A percentile compares a stretch with the other conserved stretches of the same genome.
phyloP scores from a whole-genome alignment of 2,888 invertebrate species.

The Acleris emargana region DNA sequence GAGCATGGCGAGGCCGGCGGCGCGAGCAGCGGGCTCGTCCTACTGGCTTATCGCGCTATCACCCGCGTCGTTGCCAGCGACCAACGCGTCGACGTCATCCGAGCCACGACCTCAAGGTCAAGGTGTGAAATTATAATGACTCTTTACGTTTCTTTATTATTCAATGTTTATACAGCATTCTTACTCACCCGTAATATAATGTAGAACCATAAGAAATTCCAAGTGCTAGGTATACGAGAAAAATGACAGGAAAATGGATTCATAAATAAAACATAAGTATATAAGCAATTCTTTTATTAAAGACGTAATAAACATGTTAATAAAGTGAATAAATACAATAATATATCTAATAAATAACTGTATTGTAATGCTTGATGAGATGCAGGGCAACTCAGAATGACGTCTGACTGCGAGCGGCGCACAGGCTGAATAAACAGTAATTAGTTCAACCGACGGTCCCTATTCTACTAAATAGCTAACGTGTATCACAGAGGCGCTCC shows the following conservation, averaged over 20 bases:
- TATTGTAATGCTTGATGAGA: slow-evolving; percentile 65
- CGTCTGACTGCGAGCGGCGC: slow-evolving; percentile 53
- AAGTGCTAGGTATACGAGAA: not conserved
- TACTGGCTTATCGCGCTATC: slow-evolving; percentile 15
- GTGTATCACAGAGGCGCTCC: slow-evolving; percentile 78
- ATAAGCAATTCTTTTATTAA: slow-evolving; percentile 82
- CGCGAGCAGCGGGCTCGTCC: slow-evolving; percentile 30
- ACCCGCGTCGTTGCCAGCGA: slow-evolving; percentile 6
- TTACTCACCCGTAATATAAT: not conserved
- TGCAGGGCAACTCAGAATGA: slow-evolving; percentile 62
- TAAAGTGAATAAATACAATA: slow-evolving; percentile 82
- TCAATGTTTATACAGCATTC: not conserved
- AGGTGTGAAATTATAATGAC: slow-evolving; percentile 42
- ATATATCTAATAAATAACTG: slow-evolving; percentile 63
- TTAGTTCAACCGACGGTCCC: slow-evolving; percentile 60
- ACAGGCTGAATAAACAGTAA: slow-evolving; percentile 43
- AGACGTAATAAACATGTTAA: slow-evolving; percentile 83
- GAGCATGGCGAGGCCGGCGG: too few relatives aligned
- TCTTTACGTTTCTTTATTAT: slow-evolving; percentile 22
- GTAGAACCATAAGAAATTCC: not conserved
- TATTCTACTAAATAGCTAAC: slow-evolving; percentile 64
- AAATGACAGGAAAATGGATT: too few relatives aligned
- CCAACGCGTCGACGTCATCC: slow-evolving; percentile 45
- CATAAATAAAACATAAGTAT: slow-evolving; percentile 50
- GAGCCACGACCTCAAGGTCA: slow-evolving; percentile 55